phyloP scores from a whole-genome alignment of 2,113 vertebrate species.

The Ifrita kowaldi region DNA sequence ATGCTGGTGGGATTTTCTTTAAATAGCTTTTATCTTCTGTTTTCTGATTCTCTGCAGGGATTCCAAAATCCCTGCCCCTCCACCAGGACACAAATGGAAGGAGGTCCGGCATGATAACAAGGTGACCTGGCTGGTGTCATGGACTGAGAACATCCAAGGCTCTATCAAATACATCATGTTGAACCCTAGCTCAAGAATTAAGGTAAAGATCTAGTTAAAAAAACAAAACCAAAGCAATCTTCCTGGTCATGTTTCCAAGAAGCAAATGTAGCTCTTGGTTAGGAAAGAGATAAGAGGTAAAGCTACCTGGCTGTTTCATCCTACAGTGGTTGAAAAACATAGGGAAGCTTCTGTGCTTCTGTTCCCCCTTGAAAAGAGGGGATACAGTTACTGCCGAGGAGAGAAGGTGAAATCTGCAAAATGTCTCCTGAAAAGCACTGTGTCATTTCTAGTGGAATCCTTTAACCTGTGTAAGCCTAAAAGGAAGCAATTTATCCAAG shows the following conservation, averaged over 20 bases:
- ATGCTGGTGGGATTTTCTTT: not conserved
- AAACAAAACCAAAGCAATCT: not conserved
- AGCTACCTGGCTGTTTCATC: not conserved
- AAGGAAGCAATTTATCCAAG: not conserved
- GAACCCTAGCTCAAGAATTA: slow-evolving; percentile 95
- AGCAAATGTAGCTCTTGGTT: not conserved
- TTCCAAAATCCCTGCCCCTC: slow-evolving; percentile 88
- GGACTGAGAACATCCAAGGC: slow-evolving; percentile 97
- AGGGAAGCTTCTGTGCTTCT: not conserved
- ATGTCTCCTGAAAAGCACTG: not conserved
- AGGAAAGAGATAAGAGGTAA: not conserved
- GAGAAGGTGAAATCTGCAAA: not conserved
- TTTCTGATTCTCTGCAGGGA: slow-evolving; percentile 74
- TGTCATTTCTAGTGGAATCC: not conserved
- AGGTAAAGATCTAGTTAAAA: slow-evolving; percentile 71
- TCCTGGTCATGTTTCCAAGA: not conserved
- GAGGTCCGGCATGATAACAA: slow-evolving; percentile 94
- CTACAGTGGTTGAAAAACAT: not conserved
- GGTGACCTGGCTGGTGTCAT: slow-evolving; percentile 95
- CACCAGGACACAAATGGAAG: slow-evolving; percentile 91
- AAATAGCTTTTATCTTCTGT: not conserved
- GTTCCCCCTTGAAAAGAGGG: not conserved
- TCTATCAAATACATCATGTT: slow-evolving; percentile 99
- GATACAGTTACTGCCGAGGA: not conserved
- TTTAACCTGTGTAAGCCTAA: not conserved